Percentiles rank a stretch among this genome's conserved stretches.
Evolutionary conservation across 2,113 vertebrate species (phyloP).

Genomic region (Gorsachius goisagi): DNA sequence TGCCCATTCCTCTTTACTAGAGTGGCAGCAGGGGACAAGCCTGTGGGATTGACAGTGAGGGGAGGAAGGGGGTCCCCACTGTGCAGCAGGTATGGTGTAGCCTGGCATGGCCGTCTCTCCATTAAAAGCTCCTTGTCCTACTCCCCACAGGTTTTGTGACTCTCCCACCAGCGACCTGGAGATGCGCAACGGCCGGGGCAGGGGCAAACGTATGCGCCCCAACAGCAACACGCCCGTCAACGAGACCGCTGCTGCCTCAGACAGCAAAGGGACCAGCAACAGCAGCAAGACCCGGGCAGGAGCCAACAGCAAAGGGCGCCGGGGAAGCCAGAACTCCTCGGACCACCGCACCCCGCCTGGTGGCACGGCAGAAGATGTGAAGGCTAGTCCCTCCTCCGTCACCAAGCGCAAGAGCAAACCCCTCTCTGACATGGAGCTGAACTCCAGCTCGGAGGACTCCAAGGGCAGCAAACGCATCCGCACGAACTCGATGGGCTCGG

Average conservation of each 20-base stretch:
- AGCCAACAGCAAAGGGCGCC: constrained; percentile 92
- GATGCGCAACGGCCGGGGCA: constrained; percentile 94
- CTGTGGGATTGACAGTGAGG: rapidly evolving
- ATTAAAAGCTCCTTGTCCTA: background rate
- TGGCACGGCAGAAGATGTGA: constrained; percentile 87
- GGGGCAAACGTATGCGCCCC: constrained; percentile 94
- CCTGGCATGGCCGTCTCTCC: rapidly evolving
- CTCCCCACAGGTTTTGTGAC: constrained; percentile 90
- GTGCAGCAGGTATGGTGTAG: rapidly evolving
- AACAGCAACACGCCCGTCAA: constrained; percentile 92
- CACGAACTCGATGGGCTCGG: constrained; percentile 88
- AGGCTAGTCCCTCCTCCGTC: constrained; percentile 92
- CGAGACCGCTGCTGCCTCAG: constrained; percentile 85
- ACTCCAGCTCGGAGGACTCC: constrained; percentile 97
- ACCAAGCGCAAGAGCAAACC: constrained; percentile 95
- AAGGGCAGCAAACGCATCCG: constrained; percentile 98
- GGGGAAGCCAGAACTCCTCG: constrained; percentile 94
- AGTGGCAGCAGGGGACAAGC: rapidly evolving
- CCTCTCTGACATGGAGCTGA: constrained; percentile 96
- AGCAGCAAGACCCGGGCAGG: constrained; percentile 93
- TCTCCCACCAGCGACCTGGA: constrained; percentile 98
- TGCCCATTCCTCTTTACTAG: background rate
- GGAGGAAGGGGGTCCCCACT: background rate
- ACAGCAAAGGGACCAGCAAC: constrained; percentile 89
- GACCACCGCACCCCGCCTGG: constrained; percentile 90